A percentile compares a stretch with the other conserved stretches of the same genome.
Evolutionary conservation across 2,113 vertebrate genomes (phyloP).

Genomic region (Protobothrops flavoviridis): DNA sequence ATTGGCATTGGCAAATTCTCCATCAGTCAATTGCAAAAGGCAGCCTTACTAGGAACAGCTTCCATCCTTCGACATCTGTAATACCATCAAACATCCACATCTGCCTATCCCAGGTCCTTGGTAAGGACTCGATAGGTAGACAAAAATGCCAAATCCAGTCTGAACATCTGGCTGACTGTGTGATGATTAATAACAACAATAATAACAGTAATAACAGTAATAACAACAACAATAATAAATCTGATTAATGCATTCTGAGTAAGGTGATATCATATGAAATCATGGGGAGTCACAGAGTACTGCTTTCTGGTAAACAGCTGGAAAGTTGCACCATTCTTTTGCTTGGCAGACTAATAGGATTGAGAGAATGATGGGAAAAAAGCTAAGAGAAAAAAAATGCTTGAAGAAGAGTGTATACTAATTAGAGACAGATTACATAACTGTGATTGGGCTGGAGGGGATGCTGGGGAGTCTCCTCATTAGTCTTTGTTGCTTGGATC

Average conservation of each 20-base stretch:
- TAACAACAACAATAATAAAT: neutral
- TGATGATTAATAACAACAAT: too few relatives aligned
- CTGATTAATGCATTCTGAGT: neutral
- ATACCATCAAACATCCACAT: too few relatives aligned
- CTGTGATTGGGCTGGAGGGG: neutral
- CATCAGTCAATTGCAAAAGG: too few relatives aligned
- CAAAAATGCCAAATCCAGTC: too few relatives aligned
- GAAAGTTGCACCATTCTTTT: neutral
- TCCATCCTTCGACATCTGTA: too few relatives aligned
- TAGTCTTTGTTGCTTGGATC: neutral
- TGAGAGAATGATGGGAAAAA: neutral
- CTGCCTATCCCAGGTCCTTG: too few relatives aligned
- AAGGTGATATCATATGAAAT: neutral
- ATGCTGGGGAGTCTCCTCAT: neutral
- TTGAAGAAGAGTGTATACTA: neutral
- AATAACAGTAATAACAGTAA: too few relatives aligned
- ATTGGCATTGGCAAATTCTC: too few relatives aligned
- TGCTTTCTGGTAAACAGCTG: neutral
- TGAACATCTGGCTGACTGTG: too few relatives aligned
- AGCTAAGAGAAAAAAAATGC: neutral
- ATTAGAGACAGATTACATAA: neutral
- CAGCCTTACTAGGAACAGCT: too few relatives aligned
- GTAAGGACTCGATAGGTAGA: too few relatives aligned
- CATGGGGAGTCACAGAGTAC: neutral
- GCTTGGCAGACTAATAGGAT: neutral